A percentile compares a stretch with the other conserved stretches of the same genome.
phyloP scores from a whole-genome alignment of 2,113 vertebrate genomes.

The Chionis minor region DNA sequence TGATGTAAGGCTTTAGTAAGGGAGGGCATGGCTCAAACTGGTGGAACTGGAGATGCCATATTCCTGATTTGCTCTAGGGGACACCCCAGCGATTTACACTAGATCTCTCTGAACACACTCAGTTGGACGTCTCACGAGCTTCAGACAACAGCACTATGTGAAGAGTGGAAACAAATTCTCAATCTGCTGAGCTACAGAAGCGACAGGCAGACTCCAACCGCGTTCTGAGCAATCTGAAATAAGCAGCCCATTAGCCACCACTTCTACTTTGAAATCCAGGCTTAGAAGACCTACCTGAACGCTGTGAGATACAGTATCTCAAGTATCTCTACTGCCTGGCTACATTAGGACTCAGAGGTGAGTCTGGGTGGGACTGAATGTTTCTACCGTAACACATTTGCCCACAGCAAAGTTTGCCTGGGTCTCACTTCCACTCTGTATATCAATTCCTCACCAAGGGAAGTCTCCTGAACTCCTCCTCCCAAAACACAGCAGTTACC shows the following conservation, averaged over 20 bases:
- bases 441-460: not conserved
- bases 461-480: not conserved
- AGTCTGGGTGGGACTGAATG: not conserved
- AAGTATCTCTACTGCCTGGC: not conserved
- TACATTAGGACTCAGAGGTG: not conserved
- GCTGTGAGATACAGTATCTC: not conserved
- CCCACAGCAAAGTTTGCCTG: not conserved
- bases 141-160: not conserved
- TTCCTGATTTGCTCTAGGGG: not conserved
- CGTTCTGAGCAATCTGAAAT: not conserved
- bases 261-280: not conserved
- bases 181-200: not conserved
- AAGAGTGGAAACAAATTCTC: not conserved
- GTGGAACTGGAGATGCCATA: not conserved
- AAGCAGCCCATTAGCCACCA: not conserved
- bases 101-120: not conserved
- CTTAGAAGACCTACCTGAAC: not conserved
- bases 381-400: fast-evolving
- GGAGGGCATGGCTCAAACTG: not conserved
- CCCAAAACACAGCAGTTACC: not conserved
- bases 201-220: not conserved
- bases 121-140: not conserved
- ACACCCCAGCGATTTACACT: fast-evolving
- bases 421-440: not conserved
- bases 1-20: not conserved